Conservation (phyloP, 2,797 vertebrate genomes). For the Tragelaphus oryx region DNA sequence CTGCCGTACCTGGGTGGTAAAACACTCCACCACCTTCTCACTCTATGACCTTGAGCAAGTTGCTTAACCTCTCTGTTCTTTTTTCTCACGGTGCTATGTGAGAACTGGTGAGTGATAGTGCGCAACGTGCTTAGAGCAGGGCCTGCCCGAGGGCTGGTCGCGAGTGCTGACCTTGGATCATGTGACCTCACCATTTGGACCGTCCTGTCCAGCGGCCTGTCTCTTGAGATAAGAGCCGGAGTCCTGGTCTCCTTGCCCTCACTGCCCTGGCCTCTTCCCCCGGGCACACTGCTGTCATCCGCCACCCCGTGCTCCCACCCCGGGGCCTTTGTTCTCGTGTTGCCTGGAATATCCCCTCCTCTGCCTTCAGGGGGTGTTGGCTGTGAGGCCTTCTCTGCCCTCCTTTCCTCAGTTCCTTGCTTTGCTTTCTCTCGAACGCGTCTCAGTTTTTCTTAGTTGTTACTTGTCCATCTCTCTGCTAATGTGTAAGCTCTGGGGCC, state of each 20-base stretch:
- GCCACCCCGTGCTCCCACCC: not conserved
- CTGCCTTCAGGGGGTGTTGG: not conserved
- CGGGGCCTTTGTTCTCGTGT: not conserved
- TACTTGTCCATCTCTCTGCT: not conserved
- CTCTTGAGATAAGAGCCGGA: not conserved
- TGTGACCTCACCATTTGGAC: not conserved
- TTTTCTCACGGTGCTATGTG: not conserved
- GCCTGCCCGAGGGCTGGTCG: not conserved
- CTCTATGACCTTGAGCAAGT: conserved; percentile 21
- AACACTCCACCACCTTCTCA: not conserved
- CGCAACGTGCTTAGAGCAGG: not conserved
- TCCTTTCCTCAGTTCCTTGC: not conserved
- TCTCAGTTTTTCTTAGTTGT: not conserved
- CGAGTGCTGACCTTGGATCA: not conserved
- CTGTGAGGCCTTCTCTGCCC: not conserved
- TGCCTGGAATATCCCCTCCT: not conserved
- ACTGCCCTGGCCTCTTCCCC: not conserved
- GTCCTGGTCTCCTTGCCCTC: not conserved
- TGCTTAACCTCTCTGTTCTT: not conserved
- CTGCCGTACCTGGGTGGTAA: not conserved
- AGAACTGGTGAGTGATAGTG: not conserved
- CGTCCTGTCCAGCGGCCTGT: not conserved
- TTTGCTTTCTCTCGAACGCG: conserved; percentile 21
- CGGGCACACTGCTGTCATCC: not conserved
- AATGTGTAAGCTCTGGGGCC: not conserved